These are phyloP conservation scores for Spinus pinus DNA, from an alignment of 2,797 vertebrate genomes.

Conservation along the genomic window DNA sequence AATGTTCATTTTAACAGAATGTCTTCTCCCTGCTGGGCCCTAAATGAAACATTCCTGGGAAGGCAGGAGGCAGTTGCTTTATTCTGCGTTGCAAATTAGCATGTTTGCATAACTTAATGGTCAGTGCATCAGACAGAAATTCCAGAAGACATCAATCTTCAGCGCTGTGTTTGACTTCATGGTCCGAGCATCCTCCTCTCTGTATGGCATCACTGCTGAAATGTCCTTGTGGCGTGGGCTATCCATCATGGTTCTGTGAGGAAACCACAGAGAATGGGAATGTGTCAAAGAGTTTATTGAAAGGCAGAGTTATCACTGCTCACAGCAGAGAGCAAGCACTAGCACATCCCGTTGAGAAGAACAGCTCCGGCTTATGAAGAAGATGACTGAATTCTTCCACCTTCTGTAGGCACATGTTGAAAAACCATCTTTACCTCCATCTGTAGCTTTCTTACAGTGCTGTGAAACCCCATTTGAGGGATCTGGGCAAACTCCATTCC, in stretches of 20 bases:
- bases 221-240: neutral
- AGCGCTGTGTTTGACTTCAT: neutral
- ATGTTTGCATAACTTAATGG: conserved; percentile 67
- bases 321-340: neutral
- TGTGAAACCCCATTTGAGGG: neutral
- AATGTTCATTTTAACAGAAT: conserved; percentile 37
- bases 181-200: neutral
- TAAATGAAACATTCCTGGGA: conserved; percentile 57
- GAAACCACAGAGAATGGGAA: conserved; percentile 44
- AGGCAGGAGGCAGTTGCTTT: conserved; percentile 47
- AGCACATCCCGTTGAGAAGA: neutral
- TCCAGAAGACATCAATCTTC: conserved; percentile 52
- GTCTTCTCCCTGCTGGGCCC: conserved; percentile 36
- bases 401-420: neutral
- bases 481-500: neutral
- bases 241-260: conserved; percentile 37
- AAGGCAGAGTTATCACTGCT: neutral
- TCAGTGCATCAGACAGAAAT: conserved; percentile 35
- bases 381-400: neutral
- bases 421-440: neutral
- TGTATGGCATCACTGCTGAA: neutral
- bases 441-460: neutral
- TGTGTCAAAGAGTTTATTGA: neutral
- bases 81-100: conserved; percentile 9
- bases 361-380: neutral